Base-by-base conservation (phyloP, 2,113 vertebrate genomes). In the Ammodytes marinus region DNA sequence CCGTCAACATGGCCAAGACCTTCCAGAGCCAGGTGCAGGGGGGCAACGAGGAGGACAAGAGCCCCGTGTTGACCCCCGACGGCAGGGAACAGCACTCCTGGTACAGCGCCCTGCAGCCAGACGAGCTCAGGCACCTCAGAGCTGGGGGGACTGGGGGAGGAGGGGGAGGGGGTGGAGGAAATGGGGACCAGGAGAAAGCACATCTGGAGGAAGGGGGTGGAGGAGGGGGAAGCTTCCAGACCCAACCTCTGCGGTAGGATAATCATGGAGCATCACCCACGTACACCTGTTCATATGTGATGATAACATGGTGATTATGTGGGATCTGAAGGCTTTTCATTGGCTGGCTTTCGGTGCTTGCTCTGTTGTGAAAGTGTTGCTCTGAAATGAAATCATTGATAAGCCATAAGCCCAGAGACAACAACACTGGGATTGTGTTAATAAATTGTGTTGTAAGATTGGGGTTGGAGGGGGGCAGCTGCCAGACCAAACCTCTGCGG, bases 71-170 rank as follows among this genome's bases (percentile, higher is more conserved):
- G 87, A 94, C 90, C 50, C 94, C 96, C 0, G 96, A 98, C 37
- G 89, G 93, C 0, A 91, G 88, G 5, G 27, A 27, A 27, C 95
- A 96, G 17, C 95, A 97, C 0, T 49, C 94, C 52, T 97, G 97
- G 97, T 99, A 99, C 94, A 98, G 86, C 27, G 95, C 97, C 19
- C 92, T 98, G 70, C 95, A 95, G 87, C 95, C 96, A 0, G 97
- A 99, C 1, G 98, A 99, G 84, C 95, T 98, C 42, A 93, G 77
- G 65, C 94, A 96, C 76, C 96, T 98, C 0, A 93, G 96, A 46
- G 67, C 90, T 13, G 92, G 91, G 69, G 88, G 93, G 3, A 0
- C 1, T 39, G 53, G 91, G 59, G 72, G 95, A 79, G 58, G 35
- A 14, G 77, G 85, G 3, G 80, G 89, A 2, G 84, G 85, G 5